phyloP scores from a whole-genome alignment of 2,797 vertebrate species.

The Calcarius lapponicus region DNA sequence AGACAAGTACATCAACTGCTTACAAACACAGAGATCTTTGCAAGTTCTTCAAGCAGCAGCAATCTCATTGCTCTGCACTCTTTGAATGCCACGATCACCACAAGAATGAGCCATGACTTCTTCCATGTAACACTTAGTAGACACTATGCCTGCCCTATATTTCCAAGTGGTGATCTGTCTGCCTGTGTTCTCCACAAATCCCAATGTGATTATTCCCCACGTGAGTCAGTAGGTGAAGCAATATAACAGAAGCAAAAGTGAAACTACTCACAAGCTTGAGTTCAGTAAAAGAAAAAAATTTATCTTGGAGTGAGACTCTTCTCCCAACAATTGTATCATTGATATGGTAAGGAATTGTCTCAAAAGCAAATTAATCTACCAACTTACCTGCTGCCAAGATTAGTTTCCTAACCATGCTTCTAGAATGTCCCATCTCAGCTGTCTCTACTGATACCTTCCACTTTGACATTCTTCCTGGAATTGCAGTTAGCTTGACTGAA shows the following conservation, averaged over 20 bases:
- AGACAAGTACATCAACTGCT: neutral
- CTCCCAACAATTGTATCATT: neutral
- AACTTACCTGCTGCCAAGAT: neutral
- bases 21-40: neutral
- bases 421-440: neutral
- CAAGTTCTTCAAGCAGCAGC: neutral
- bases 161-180: neutral
- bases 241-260: neutral
- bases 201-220: rapidly evolving
- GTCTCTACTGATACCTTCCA: neutral
- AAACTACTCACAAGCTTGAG: neutral
- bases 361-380: neutral
- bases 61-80: rapidly evolving
- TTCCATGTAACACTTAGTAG: neutral
- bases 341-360: neutral
- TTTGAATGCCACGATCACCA: neutral
- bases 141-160: neutral
- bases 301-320: neutral
- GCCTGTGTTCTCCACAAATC: neutral
- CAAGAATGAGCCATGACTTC: neutral
- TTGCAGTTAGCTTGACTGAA: neutral
- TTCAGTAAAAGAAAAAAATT: neutral
- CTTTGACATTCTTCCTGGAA: neutral
- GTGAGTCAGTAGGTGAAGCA: neutral
- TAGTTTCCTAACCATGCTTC: neutral